A percentile compares a stretch with the other conserved stretches of the same genome.
phyloP scores from a whole-genome alignment of 2,797 vertebrate genomes.

The Danio albolineatus region DNA sequence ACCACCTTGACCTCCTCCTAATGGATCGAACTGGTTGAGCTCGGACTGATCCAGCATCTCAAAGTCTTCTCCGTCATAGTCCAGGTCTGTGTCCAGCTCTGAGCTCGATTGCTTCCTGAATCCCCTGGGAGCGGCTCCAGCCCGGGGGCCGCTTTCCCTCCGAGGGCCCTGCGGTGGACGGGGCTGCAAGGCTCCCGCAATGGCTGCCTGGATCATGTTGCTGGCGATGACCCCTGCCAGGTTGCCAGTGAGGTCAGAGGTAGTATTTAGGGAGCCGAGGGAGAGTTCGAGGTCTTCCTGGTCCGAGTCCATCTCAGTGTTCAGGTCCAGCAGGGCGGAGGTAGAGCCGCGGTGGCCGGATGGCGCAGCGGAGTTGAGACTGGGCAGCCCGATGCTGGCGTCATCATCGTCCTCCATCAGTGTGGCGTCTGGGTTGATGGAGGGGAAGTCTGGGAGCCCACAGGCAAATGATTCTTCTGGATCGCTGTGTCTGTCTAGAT shows the following conservation, averaged over 20 bases:
- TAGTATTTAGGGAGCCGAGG: slow-evolving; percentile 73
- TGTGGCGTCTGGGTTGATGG: slow-evolving; percentile 91
- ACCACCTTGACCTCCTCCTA: slow-evolving; percentile 73
- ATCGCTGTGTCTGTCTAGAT: slow-evolving; percentile 94
- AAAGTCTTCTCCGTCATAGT: slow-evolving; percentile 93
- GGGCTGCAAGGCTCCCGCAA: slow-evolving; percentile 82
- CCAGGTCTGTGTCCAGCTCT: slow-evolving; percentile 89
- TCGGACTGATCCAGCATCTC: slow-evolving; percentile 98
- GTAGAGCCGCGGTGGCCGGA: slow-evolving; percentile 69
- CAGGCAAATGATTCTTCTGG: slow-evolving; percentile 95
- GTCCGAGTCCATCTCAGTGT: slow-evolving; percentile 79
- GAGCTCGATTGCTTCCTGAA: slow-evolving; percentile 88
- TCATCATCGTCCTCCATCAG: slow-evolving; percentile 91
- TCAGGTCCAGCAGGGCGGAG: slow-evolving; percentile 75
- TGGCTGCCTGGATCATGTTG: slow-evolving; percentile 91
- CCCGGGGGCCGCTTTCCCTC: slow-evolving; percentile 74
- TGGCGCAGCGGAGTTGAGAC: slow-evolving; percentile 69
- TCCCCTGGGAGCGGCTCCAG: slow-evolving; percentile 71
- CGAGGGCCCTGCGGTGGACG: slow-evolving; percentile 63
- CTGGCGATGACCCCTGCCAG: slow-evolving; percentile 89
- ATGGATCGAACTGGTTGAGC: slow-evolving; percentile 93
- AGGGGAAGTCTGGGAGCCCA: slow-evolving; percentile 95
- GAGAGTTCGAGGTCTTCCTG: slow-evolving; percentile 83
- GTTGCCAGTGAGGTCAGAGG: slow-evolving; percentile 82
- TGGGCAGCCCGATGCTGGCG: slow-evolving; percentile 94